phyloP scores from a whole-genome alignment of 2,888 invertebrate species.

The Pterostichus niger region DNA sequence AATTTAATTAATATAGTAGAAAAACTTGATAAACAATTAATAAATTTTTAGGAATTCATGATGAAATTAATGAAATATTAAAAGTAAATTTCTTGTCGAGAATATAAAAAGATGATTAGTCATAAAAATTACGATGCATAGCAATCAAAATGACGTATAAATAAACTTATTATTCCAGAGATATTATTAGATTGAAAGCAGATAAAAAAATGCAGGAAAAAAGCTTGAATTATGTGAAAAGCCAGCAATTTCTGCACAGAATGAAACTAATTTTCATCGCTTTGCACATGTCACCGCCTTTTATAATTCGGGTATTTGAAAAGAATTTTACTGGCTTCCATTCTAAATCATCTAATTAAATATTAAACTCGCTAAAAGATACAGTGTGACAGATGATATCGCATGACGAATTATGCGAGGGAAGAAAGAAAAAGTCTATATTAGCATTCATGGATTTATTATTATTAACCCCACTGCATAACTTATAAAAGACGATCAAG shows the following conservation, averaged over 20 bases:
- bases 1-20: too few species aligned
- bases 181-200: background rate
- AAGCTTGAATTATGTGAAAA: slow-evolving; percentile 12
- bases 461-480: slow-evolving; percentile 23
- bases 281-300: slow-evolving; percentile 43
- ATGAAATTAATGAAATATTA: too few species aligned
- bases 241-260: slow-evolving; percentile 22
- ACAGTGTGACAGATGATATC: slow-evolving; percentile 42
- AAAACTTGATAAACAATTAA: too few species aligned
- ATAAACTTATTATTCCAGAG: background rate
- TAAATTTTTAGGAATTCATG: too few species aligned
- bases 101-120: background rate
- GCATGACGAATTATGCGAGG: slow-evolving; percentile 26
- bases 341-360: slow-evolving; percentile 30
- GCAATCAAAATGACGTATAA: background rate
- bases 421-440: slow-evolving; percentile 33
- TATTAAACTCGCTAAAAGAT: slow-evolving; percentile 54
- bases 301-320: slow-evolving; percentile 53
- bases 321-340: slow-evolving; percentile 42
- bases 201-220: background rate
- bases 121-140: background rate
- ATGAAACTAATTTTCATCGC: slow-evolving; percentile 24
- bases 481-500: slow-evolving; percentile 56
- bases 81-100: too few species aligned
- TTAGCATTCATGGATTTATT: slow-evolving; percentile 48